Conservation (phyloP, 1,140 invertebrate species). For the Anastatus disparis region DNA sequence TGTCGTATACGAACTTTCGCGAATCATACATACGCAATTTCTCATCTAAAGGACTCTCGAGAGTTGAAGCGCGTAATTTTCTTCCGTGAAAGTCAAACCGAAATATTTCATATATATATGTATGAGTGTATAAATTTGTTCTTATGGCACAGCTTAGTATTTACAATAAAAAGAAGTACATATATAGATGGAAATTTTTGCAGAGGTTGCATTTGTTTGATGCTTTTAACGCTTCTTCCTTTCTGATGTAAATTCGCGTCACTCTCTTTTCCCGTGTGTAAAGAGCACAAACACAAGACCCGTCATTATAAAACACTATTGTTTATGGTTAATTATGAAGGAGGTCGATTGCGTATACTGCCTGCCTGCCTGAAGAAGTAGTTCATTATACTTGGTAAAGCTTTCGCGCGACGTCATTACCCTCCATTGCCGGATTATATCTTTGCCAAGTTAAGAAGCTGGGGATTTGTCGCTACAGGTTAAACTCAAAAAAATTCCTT, state of each 20-base stretch:
- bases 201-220: too few relatives aligned
- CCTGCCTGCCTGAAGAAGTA: background rate
- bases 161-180: too few relatives aligned
- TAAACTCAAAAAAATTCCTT: too few relatives aligned
- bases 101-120: too few relatives aligned
- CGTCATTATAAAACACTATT: constrained; percentile 17
- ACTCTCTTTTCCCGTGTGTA: background rate
- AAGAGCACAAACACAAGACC: too few relatives aligned
- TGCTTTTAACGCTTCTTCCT: too few relatives aligned
- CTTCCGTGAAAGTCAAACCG: background rate
- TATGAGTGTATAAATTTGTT: too few relatives aligned
- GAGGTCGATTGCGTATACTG: background rate
- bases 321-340: constrained; percentile 13
- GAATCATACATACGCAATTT: background rate
- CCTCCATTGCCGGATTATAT: background rate
- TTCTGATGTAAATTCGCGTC: too few relatives aligned
- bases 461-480: too few relatives aligned
- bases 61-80: background rate
- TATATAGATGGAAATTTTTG: too few relatives aligned
- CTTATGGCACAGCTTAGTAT: too few relatives aligned
- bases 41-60: background rate
- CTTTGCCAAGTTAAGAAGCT: background rate
- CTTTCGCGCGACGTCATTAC: background rate
- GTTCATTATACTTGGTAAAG: constrained; percentile 10
- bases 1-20: too few relatives aligned